Conservation (phyloP, 2,797 vertebrate genomes). For the Helarctos malayanus region DNA sequence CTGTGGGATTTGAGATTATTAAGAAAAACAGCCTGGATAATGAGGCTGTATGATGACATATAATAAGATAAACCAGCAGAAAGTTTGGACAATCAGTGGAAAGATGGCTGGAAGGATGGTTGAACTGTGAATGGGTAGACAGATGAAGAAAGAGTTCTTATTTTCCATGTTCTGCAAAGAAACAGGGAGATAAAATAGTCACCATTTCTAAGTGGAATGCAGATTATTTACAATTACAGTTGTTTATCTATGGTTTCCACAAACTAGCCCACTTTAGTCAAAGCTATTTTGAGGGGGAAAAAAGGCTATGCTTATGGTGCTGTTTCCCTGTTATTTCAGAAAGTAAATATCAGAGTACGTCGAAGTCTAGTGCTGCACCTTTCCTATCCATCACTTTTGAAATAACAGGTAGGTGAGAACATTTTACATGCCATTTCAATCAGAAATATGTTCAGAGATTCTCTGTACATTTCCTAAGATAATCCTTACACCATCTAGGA, state of each 20-base stretch:
- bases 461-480: background rate
- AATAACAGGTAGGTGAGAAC: conserved; percentile 94
- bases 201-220: background rate
- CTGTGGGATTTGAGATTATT: background rate
- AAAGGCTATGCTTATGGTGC: conserved; percentile 87
- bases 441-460: conserved; percentile 52
- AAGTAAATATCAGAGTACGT: conserved; percentile 92
- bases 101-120: background rate
- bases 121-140: background rate
- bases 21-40: background rate
- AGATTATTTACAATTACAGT: conserved; percentile 60
- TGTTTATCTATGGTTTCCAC: background rate
- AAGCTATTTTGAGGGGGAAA: conserved; percentile 70
- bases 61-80: background rate
- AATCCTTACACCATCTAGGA: background rate
- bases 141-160: background rate
- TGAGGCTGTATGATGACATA: background rate
- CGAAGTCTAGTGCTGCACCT: conserved; percentile 93
- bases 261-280: conserved; percentile 11
- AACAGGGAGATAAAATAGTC: background rate
- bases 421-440: conserved; percentile 62
- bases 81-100: background rate
- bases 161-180: conserved; percentile 29
- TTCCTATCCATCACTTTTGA: conserved; percentile 96
- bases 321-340: conserved; percentile 94